These are phyloP conservation scores for Melanotaenia boesemani DNA, from an alignment of 2,797 vertebrate species.

Conservation along the genomic window DNA sequence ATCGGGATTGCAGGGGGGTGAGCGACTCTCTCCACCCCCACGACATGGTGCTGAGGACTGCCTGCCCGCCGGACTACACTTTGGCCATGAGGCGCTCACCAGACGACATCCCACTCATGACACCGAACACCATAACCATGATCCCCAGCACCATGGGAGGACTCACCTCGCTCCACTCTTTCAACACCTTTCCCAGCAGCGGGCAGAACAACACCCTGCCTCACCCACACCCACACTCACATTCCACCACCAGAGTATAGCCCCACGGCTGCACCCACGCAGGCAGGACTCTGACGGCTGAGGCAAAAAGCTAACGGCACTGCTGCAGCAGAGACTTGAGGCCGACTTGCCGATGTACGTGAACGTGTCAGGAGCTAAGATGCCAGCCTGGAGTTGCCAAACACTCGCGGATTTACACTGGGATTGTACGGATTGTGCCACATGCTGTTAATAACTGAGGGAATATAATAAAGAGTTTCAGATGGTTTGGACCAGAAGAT, in stretches of 20 bases:
- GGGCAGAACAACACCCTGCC: slow-evolving; percentile 99
- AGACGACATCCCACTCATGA: slow-evolving; percentile 99
- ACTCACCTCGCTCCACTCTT: slow-evolving; percentile 95
- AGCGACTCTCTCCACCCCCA: slow-evolving; percentile 94
- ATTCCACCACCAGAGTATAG: slow-evolving; percentile 99
- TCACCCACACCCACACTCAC: slow-evolving; percentile 94
- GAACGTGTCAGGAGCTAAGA: slow-evolving; percentile 57
- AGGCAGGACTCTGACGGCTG: slow-evolving; percentile 60
- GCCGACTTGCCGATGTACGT: slow-evolving; percentile 54
- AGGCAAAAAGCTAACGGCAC: slow-evolving; percentile 40
- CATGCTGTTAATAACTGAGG: slow-evolving; percentile 65
- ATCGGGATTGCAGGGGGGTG: slow-evolving; percentile 88
- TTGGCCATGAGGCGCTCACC: slow-evolving; percentile 98
- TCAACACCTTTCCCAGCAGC: slow-evolving; percentile 94
- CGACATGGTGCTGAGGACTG: slow-evolving; percentile 97
- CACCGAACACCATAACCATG: slow-evolving; percentile 99
- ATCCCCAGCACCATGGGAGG: slow-evolving; percentile 98
- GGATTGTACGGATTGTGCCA: slow-evolving; percentile 69
- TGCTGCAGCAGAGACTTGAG: slow-evolving; percentile 54
- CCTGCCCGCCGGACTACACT: slow-evolving; percentile 98
- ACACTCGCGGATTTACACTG: slow-evolving; percentile 62
- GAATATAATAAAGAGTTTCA: slow-evolving; percentile 70
- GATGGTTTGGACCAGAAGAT: slow-evolving; percentile 50
- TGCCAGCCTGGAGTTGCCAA: slow-evolving; percentile 62
- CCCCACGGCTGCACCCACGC: slow-evolving; percentile 69